Evolutionary conservation across 2,888 invertebrate genomes (phyloP).

Genomic region (Acanthoscelides obtectus): DNA sequence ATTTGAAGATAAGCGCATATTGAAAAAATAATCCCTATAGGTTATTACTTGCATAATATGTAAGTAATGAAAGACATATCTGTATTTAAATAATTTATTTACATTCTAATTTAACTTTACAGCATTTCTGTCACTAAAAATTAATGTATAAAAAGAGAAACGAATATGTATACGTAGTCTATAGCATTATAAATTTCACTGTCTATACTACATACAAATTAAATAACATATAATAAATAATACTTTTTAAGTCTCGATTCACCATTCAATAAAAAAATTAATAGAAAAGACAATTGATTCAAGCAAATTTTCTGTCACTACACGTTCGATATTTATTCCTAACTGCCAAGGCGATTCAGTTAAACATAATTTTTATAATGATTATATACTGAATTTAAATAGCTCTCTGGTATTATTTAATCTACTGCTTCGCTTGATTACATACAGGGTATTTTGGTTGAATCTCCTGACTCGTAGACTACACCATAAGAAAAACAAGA

Average conservation of each 20-base stretch:
- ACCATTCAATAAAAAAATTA: constrained; percentile 3
- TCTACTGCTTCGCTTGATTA: background rate
- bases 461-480: background rate
- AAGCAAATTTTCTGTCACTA: background rate
- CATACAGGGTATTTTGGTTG: background rate
- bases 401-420: background rate
- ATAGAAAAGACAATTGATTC: constrained; percentile 2
- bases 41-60: background rate
- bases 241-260: constrained; percentile 13
- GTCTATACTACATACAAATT: constrained; percentile 11
- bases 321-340: constrained; percentile 5
- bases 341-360: constrained; percentile 2
- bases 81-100: constrained; percentile 30
- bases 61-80: constrained; percentile 4
- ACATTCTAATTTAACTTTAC: constrained; percentile 24
- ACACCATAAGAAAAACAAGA: background rate
- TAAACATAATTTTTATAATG: background rate
- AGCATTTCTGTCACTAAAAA: constrained; percentile 16
- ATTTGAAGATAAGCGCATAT: too few relatives aligned
- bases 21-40: too few relatives aligned
- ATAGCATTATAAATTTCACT: constrained; percentile 19
- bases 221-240: constrained; percentile 20
- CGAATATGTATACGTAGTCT: constrained; percentile 14
- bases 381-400: background rate
- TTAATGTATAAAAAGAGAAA: constrained; percentile 20